A percentile compares a stretch with the other conserved stretches of the same genome.
Conservation (phyloP, 2,888 invertebrate genomes). For the Drosophila kambysellisi region DNA sequence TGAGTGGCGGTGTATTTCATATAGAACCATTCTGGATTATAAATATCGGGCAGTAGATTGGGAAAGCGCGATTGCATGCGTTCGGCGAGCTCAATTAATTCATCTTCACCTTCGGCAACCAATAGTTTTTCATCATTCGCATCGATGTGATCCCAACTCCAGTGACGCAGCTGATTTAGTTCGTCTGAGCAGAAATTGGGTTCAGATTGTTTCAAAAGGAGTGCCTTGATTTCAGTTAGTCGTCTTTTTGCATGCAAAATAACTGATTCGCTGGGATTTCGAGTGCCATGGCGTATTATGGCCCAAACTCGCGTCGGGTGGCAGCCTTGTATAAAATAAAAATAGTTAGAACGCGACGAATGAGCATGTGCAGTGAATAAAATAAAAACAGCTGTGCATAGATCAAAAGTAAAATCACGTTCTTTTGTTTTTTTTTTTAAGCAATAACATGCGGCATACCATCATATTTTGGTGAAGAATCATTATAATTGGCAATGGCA, state of each 20-base stretch:
- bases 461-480: conserved; percentile 87
- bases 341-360: conserved; percentile 11
- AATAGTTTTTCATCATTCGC: conserved; percentile 87
- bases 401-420: conserved; percentile 9
- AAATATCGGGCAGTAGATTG: conserved; percentile 87
- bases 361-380: conserved; percentile 9
- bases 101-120: conserved; percentile 91
- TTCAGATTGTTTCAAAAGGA: conserved; percentile 83
- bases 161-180: conserved; percentile 86
- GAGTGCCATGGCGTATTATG: conserved; percentile 91
- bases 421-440: background rate
- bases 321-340: conserved; percentile 86
- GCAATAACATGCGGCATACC: conserved; percentile 85
- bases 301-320: conserved; percentile 90
- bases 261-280: conserved; percentile 88
- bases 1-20: conserved; percentile 92
- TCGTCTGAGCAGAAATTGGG: conserved; percentile 86
- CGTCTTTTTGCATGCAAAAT: conserved; percentile 86
- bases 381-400: conserved; percentile 40
- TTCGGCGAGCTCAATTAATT: conserved; percentile 90
- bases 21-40: conserved; percentile 86
- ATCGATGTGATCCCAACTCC: conserved; percentile 87
- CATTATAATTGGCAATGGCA: conserved; percentile 88
- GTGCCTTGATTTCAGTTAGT: conserved; percentile 84
- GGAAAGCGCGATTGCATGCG: conserved; percentile 91